These are phyloP conservation scores for Heterochromis multidens DNA, from an alignment of 2,113 vertebrate genomes.

Conservation along the genomic window DNA sequence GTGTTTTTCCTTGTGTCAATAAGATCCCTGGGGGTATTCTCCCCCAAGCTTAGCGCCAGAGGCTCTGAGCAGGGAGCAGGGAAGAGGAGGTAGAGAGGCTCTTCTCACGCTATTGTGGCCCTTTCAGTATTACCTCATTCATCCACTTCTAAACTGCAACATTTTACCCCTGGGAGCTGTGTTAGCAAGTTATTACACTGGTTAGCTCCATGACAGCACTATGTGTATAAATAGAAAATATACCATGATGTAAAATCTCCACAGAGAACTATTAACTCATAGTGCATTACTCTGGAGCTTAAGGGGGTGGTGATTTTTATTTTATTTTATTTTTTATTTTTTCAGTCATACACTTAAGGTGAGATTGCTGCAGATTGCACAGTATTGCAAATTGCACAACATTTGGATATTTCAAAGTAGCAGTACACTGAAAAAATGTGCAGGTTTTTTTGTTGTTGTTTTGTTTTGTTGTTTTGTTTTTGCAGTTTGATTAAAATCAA, in stretches of 20 bases:
- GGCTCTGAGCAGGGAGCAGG: slow-evolving; percentile 22
- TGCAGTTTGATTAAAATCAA: slow-evolving; percentile 34
- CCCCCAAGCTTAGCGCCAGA: slow-evolving; percentile 22
- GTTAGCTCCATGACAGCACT: slow-evolving; percentile 19
- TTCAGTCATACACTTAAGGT: slow-evolving; percentile 8
- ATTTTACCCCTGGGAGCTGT: slow-evolving; percentile 6
- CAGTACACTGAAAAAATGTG: neutral
- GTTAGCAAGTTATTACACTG: neutral
- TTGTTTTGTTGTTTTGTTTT: neutral
- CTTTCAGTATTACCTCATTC: slow-evolving; percentile 40
- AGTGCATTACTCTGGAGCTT: neutral
- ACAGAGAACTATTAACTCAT: neutral
- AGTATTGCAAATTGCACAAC: neutral
- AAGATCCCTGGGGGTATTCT: slow-evolving; percentile 17
- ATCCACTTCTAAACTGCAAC: slow-evolving; percentile 14
- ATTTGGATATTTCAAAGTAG: slow-evolving; percentile 8
- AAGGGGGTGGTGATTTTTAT: neutral
- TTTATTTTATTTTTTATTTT: neutral
- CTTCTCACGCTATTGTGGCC: slow-evolving; percentile 62
- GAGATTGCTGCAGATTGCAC: slow-evolving; percentile 38
- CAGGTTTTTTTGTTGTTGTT: neutral
- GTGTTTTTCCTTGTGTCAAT: neutral
- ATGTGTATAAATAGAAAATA: neutral
- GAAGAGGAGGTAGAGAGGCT: slow-evolving; percentile 12
- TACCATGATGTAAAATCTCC: neutral